phyloP scores from a whole-genome alignment of 2,113 vertebrate genomes.

The Ptilorrhoa leucosticta region DNA sequence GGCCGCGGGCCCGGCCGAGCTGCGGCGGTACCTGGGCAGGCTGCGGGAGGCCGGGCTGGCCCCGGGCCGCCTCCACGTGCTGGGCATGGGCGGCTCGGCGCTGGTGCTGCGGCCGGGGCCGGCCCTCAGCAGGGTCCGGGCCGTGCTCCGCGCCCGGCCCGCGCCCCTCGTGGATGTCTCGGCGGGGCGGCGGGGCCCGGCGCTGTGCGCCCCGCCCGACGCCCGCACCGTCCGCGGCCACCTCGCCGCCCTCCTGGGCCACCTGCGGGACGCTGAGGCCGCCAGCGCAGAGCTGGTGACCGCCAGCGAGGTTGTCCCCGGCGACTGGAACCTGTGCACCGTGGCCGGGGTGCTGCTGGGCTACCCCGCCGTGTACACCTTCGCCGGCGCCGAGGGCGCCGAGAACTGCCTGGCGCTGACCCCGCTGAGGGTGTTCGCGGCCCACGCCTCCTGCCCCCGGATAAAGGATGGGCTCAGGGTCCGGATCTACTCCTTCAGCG shows the following conservation, averaged over 20 bases:
- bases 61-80: slow-evolving; percentile 64
- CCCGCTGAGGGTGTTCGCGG: slow-evolving; percentile 80
- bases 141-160: background rate
- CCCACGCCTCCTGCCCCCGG: slow-evolving; percentile 66
- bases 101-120: slow-evolving; percentile 50
- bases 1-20: slow-evolving; percentile 61
- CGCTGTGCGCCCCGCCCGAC: background rate
- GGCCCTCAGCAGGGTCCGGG: background rate
- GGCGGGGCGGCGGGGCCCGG: slow-evolving; percentile 58
- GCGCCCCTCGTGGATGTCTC: slow-evolving; percentile 79
- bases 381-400: slow-evolving; percentile 62
- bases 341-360: slow-evolving; percentile 86
- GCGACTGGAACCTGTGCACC: slow-evolving; percentile 86
- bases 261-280: slow-evolving; percentile 40
- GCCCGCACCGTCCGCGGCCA: slow-evolving; percentile 1
- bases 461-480: slow-evolving; percentile 44
- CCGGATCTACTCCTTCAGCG: slow-evolving; percentile 87
- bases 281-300: background rate
- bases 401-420: slow-evolving; percentile 86
- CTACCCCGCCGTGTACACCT: slow-evolving; percentile 85
- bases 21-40: slow-evolving; percentile 75
- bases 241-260: slow-evolving; percentile 57
- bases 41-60: slow-evolving; percentile 70
- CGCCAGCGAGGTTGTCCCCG: slow-evolving; percentile 17
- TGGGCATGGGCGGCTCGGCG: slow-evolving; percentile 70